These are phyloP conservation scores for Camptogramma bilineatum DNA, from an alignment of 2,888 invertebrate genomes.

Conservation along the genomic window DNA sequence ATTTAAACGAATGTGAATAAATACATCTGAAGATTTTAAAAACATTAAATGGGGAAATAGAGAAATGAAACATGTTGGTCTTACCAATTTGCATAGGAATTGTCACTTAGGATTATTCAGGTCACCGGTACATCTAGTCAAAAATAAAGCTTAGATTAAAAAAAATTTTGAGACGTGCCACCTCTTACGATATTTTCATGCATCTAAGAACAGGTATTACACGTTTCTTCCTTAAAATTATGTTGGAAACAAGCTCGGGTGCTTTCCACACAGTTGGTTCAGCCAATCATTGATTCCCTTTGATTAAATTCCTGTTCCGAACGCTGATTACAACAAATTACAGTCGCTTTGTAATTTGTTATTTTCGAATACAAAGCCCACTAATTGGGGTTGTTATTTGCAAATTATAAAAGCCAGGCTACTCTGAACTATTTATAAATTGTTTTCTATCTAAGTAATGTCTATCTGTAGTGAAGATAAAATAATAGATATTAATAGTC, in stretches of 20 bases:
- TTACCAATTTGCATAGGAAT: too few species aligned
- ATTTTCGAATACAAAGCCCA: conserved; percentile 51
- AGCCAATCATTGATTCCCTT: conserved; percentile 62
- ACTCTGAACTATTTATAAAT: neutral
- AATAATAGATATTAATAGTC: too few species aligned
- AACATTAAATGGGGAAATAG: too few species aligned
- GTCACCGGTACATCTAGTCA: too few species aligned
- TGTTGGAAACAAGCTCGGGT: conserved; percentile 35
- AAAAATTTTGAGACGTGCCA: too few species aligned
- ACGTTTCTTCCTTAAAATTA: conserved; percentile 30
- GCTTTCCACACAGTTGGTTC: conserved; percentile 46
- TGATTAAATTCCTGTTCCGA: conserved; percentile 65
- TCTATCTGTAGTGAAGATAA: neutral
- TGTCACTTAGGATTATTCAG: too few species aligned
- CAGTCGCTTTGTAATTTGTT: conserved; percentile 59
- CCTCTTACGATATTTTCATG: neutral
- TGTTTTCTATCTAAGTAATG: neutral
- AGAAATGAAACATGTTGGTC: too few species aligned
- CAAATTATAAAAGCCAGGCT: conserved; percentile 8
- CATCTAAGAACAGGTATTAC: neutral
- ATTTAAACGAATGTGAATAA: too few species aligned
- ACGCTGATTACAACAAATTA: conserved; percentile 53
- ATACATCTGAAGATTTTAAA: too few species aligned
- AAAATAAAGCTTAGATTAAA: too few species aligned
- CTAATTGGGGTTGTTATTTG: conserved; percentile 7